These are phyloP conservation scores for Drosophila pseudotakahashii DNA, from an alignment of 2,888 invertebrate species.

Conservation along the genomic window DNA sequence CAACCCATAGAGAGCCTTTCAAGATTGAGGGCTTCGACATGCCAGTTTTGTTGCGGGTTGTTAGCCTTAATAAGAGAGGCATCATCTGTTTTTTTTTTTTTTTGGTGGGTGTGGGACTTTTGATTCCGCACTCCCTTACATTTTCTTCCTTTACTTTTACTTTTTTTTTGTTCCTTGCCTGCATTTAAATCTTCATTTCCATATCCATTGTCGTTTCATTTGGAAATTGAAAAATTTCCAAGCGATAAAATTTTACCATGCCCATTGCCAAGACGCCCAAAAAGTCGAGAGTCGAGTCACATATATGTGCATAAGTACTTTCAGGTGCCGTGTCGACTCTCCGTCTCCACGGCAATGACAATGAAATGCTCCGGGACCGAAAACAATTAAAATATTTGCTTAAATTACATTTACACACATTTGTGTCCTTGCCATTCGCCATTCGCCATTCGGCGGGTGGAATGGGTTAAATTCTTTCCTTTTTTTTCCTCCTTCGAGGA, in stretches of 20 bases:
- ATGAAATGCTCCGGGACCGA: constrained; percentile 37
- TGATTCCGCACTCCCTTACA: constrained; percentile 1
- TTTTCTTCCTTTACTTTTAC: not conserved
- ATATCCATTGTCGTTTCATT: constrained; percentile 46
- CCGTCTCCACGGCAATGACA: constrained; percentile 28
- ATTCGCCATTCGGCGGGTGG: not conserved
- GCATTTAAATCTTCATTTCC: constrained; percentile 52
- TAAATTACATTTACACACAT: constrained; percentile 56
- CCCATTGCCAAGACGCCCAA: constrained; percentile 31
- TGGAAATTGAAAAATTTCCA: constrained; percentile 84
- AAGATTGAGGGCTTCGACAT: constrained; percentile 49
- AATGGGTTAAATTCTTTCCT: constrained; percentile 5
- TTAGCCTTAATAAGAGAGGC: constrained; percentile 74
- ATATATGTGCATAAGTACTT: constrained; percentile 43
- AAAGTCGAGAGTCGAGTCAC: not conserved
- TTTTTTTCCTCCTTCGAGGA: not conserved
- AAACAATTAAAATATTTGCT: constrained; percentile 74
- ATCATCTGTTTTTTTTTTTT: constrained; percentile 51
- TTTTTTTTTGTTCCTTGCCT: not conserved
- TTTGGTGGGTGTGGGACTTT: not conserved
- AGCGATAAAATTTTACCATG: constrained; percentile 83
- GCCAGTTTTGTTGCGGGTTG: constrained; percentile 74
- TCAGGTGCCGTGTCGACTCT: constrained; percentile 33
- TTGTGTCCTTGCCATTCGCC: not conserved
- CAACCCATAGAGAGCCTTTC: constrained; percentile 27